A percentile compares a stretch with the other conserved stretches of the same genome.
Conservation (phyloP, 2,113 vertebrate species). For the Naja naja region DNA sequence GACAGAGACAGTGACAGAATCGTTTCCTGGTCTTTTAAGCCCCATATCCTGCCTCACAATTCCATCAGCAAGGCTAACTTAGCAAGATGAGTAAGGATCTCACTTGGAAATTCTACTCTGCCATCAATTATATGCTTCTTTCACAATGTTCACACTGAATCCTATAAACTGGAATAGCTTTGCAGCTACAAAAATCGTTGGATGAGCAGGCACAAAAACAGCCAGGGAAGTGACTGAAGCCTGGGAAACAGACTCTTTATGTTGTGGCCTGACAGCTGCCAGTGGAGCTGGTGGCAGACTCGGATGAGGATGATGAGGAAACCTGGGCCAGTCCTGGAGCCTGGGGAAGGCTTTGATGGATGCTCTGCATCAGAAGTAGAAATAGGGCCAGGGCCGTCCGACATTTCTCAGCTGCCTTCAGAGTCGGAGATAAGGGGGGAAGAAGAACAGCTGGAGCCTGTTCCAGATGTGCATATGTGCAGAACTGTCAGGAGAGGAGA, state of each 20-base stretch:
- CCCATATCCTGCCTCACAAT: neutral
- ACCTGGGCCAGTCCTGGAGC: no score
- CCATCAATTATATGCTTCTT: neutral
- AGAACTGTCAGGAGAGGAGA: no score
- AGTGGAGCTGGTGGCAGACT: no score
- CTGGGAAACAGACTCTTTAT: neutral
- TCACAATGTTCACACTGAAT: neutral
- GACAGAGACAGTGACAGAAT: neutral
- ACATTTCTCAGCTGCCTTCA: no score
- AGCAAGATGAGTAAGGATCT: neutral
- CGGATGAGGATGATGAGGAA: no score
- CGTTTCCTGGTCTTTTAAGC: neutral
- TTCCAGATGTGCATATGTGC: no score
- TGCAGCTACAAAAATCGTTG: neutral
- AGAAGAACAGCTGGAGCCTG: no score
- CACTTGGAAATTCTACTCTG: neutral
- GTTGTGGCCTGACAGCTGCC: no score
- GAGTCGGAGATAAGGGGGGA: no score
- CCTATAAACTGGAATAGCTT: neutral
- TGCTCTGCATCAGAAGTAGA: no score
- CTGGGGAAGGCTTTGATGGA: no score
- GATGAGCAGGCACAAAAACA: neutral
- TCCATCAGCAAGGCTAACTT: neutral
- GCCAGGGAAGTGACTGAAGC: neutral
- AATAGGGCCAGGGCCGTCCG: no score